Evolutionary conservation across 1,140 invertebrate genomes (phyloP).

Genomic region (Nylanderia fulva): DNA sequence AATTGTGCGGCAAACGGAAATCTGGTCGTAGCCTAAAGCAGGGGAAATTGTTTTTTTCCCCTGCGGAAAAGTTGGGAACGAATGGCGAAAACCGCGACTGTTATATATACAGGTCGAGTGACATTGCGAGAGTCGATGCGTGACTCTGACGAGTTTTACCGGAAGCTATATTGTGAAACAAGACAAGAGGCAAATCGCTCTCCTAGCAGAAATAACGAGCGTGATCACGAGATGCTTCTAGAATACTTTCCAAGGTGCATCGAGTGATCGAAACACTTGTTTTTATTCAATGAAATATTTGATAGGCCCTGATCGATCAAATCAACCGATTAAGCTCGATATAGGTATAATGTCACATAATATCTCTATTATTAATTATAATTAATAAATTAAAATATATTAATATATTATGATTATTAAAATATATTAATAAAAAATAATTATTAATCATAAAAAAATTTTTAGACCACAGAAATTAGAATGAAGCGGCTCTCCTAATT

Average conservation of each 20-base stretch:
- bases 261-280: too few relatives aligned
- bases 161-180: constrained; percentile 6
- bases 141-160: background rate
- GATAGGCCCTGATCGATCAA: background rate
- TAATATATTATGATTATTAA: too few relatives aligned
- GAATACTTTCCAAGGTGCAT: background rate
- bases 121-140: constrained; percentile 12
- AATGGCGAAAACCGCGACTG: constrained; percentile 2
- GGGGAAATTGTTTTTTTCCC: constrained; percentile 27
- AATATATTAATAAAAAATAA: too few relatives aligned
- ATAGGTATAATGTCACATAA: background rate
- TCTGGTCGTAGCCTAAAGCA: background rate
- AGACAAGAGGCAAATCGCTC: background rate
- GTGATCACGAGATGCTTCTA: background rate
- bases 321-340: background rate
- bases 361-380: background rate
- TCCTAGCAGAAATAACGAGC: background rate
- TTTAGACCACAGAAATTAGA: too few relatives aligned
- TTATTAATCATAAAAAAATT: too few relatives aligned
- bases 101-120: constrained; percentile 1
- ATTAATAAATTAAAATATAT: too few relatives aligned
- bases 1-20: constrained; percentile 34
- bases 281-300: too few relatives aligned
- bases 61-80: constrained; percentile 3
- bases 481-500: background rate